Evolutionary conservation across 2,797 vertebrate genomes (phyloP).

Genomic region (Myotis daubentonii): DNA sequence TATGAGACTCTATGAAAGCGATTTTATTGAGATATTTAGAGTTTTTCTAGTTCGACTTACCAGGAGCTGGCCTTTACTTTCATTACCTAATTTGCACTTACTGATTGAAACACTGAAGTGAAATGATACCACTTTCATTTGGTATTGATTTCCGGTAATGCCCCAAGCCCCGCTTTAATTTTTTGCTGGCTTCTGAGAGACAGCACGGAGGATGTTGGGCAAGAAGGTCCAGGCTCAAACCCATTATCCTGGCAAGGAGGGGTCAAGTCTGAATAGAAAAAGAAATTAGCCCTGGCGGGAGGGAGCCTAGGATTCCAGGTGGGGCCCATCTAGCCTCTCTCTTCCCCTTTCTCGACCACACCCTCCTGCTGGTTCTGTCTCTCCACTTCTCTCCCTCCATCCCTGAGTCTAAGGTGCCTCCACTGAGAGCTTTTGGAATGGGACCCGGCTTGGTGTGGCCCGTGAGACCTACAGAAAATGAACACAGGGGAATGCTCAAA

Average conservation of each 20-base stretch:
- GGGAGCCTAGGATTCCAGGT: rapidly evolving
- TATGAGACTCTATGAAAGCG: background rate
- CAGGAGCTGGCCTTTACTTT: background rate
- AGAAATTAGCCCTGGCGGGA: background rate
- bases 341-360: background rate
- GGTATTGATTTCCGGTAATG: background rate
- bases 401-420: background rate
- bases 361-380: too few relatives aligned
- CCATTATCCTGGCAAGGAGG: background rate
- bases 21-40: background rate
- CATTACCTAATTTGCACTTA: background rate
- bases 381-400: too few relatives aligned
- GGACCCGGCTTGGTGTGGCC: background rate
- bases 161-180: background rate
- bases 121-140: background rate
- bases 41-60: background rate
- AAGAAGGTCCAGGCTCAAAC: background rate
- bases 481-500: background rate
- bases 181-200: background rate
- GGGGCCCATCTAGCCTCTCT: background rate
- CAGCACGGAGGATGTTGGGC: background rate
- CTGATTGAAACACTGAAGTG: background rate
- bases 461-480: rapidly evolving
- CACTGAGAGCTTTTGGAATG: background rate
- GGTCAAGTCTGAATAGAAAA: background rate